Base-by-base conservation (phyloP, 2,113 vertebrate species). In the Bothrops jararaca region DNA sequence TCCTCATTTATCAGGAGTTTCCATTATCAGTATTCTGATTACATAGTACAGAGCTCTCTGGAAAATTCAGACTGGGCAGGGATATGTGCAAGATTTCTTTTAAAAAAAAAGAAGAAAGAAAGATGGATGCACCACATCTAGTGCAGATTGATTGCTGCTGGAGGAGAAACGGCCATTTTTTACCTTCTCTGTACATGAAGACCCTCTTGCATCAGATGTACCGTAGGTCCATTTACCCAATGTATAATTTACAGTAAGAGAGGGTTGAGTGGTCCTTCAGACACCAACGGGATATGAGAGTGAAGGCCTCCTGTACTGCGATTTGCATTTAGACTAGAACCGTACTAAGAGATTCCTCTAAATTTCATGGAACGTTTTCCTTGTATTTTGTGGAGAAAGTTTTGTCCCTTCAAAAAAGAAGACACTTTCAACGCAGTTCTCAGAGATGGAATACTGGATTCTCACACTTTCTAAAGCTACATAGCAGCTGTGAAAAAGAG, bases 1-100 rank as follows among this genome's bases (percentile, higher is more conserved):
- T 93, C 93, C 94, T 94, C 93, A 96, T 97, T 89, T 95, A 94
- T 94, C 92, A 95, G 94, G 95, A 90, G 95, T 91, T 95, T 92
- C 88, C 34, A 52, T 93, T 94, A 64, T 93, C 80, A 24, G 89
- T 92, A 90, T 88, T 90, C 92, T 50, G 0, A 24, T 57, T 88
- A 74, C 0, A 12, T 2, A 34, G 18, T 29, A 39, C 10, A 42
- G 80, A 93, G 18, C 22, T 23, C 1, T 7, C 4, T 24, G 53
- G 53, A 6, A 53, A 58, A 48, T 52, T 39, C 69, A 53, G 42
- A 8, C 2, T 5, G 58, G 15, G 22, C 26, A 42, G 60, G 9
- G 8, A 12, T 56, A 26, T 57, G n/a, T n/a, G 3, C 26, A 15
- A 20, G 26, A 69, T 54, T 42, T 86, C 20, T 89, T 48, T 0